Conservation (phyloP, 2,113 vertebrate genomes). For the Leptobrachium leishanense region DNA sequence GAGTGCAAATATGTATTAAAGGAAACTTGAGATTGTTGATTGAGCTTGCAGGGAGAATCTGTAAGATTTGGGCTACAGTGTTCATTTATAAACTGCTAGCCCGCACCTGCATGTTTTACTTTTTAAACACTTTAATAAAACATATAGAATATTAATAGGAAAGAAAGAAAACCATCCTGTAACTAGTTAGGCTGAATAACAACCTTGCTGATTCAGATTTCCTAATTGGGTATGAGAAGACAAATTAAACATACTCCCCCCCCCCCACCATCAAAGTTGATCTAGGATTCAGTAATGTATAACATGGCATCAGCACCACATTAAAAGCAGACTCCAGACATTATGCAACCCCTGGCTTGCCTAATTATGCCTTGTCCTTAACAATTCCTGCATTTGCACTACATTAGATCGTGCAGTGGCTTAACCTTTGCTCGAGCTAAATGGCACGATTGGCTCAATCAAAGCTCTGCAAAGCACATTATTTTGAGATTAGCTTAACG, state of each 20-base stretch:
- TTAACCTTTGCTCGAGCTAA: slow-evolving; percentile 10
- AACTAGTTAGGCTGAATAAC: too few relatives aligned
- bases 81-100: too few relatives aligned
- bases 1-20: too few relatives aligned
- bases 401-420: neutral
- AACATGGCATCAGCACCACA: neutral
- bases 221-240: neutral
- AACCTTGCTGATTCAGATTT: too few relatives aligned
- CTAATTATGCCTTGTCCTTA: slow-evolving; percentile 12
- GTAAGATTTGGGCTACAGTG: too few relatives aligned
- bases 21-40: too few relatives aligned
- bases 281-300: slow-evolving; percentile 1
- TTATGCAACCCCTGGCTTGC: slow-evolving; percentile 9
- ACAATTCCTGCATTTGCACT: slow-evolving; percentile 10
- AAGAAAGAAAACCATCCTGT: too few relatives aligned
- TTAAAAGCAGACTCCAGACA: slow-evolving; percentile 2
- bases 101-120: too few relatives aligned
- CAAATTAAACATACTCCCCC: neutral
- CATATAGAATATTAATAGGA: too few relatives aligned
- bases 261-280: neutral
- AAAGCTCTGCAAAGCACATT: neutral
- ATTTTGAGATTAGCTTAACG: neutral
- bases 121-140: too few relatives aligned
- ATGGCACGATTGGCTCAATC: slow-evolving; percentile 2
- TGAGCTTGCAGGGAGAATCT: too few relatives aligned